phyloP scores from a whole-genome alignment of 2,888 invertebrate species.

The Calameuta pallipes region DNA sequence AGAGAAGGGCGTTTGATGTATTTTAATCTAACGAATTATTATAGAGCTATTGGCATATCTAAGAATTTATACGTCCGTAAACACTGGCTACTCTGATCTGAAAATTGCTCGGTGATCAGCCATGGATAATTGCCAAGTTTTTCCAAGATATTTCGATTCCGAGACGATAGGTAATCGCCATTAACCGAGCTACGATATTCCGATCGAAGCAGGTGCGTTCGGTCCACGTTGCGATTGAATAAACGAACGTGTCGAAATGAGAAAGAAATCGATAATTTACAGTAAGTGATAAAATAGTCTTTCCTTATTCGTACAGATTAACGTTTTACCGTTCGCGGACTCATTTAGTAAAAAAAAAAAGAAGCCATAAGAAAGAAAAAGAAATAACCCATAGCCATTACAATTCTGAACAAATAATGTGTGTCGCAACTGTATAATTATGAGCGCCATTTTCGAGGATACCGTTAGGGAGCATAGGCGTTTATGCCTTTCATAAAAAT shows the following conservation, averaged over 20 bases:
- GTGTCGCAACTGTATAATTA: slow-evolving; percentile 55
- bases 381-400: slow-evolving; percentile 38
- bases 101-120: neutral
- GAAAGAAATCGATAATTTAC: slow-evolving; percentile 45
- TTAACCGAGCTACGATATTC: neutral
- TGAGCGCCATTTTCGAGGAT: slow-evolving; percentile 49
- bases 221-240: neutral
- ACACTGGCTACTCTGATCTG: neutral
- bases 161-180: neutral
- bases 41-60: neutral
- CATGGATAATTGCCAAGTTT: neutral
- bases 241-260: slow-evolving; percentile 33
- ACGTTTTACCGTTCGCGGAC: slow-evolving; percentile 40
- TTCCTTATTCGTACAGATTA: slow-evolving; percentile 37
- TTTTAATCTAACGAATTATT: neutral
- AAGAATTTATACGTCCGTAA: neutral
- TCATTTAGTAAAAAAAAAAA: slow-evolving; percentile 37
- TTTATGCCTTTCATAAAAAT: slow-evolving; percentile 49
- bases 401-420: slow-evolving; percentile 52
- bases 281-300: slow-evolving; percentile 43
- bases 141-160: neutral
- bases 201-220: neutral
- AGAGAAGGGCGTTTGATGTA: neutral
- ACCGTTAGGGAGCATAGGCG: slow-evolving; percentile 43
- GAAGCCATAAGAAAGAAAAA: slow-evolving; percentile 7